Conservation (phyloP, 2,797 vertebrate genomes). For the Toxotes lorentzi region DNA sequence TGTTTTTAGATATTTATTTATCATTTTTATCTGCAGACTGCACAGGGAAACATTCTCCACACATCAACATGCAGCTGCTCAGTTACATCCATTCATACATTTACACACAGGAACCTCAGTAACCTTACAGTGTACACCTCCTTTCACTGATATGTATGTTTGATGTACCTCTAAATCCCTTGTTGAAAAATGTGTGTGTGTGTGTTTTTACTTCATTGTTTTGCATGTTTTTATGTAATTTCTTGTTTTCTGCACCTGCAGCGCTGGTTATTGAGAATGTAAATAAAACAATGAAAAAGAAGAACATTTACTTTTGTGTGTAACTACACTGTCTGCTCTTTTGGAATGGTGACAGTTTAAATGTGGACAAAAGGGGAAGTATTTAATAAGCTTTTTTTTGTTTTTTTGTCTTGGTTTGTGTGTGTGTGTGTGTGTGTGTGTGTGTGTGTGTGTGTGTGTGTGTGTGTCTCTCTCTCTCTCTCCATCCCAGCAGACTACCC, state of each 20-base stretch:
- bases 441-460: conserved; percentile 39
- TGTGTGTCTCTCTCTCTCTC: conserved; percentile 8
- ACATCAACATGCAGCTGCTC: background rate
- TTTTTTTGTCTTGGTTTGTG: conserved; percentile 37
- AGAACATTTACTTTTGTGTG: background rate
- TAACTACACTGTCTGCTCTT: conserved; percentile 16
- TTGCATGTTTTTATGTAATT: background rate
- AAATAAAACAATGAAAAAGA: background rate
- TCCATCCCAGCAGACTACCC: conserved; percentile 87
- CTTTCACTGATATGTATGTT: background rate
- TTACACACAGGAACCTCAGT: background rate
- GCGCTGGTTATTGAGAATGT: conserved; percentile 1
- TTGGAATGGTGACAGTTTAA: conserved; percentile 60
- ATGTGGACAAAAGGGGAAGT: conserved; percentile 63
- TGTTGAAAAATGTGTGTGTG: background rate
- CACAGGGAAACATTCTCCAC: background rate
- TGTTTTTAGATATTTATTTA: background rate
- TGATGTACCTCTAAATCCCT: background rate
- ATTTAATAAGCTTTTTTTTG: conserved; percentile 62
- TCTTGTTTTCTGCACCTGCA: background rate
- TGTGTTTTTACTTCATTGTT: background rate
- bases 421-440: conserved; percentile 35
- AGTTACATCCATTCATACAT: background rate
- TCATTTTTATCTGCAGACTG: background rate
- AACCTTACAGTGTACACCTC: background rate